Base-by-base conservation (phyloP, 2,888 invertebrate genomes). In the Zele albiditarsus region DNA sequence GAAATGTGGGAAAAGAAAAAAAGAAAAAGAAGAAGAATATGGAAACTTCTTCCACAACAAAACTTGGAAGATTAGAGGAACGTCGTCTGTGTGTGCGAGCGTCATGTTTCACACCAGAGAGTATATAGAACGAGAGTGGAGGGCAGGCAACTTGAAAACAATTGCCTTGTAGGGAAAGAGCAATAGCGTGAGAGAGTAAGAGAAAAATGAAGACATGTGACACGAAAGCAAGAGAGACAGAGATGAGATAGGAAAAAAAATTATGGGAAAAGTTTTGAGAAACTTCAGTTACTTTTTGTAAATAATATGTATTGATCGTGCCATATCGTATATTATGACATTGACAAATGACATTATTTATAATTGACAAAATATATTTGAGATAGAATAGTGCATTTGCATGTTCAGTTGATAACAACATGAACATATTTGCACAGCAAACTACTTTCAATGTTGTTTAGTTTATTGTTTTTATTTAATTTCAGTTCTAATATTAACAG, bases 111-210 rank as follows among this genome's bases (percentile, higher is more conserved):
- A 75, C 33, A 20, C 60, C 42, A 60, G 25, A 16, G 20, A 38
- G 46, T 60, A 67, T 67, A 66, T 75, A 63, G 73, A 77, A 73
- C 74, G 69, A 23, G 57, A 69, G 73, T 53, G 76, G 71, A 78
- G 80, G 81, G 79, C 80, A 78, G 78, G 76, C 78, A 80, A 82
- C 83, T 84, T 82, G 80, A 82, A 85, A 86, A 86, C 86, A 85
- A 86, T 87, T 82, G 84, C 81, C 83, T 78, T 10, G 23, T 20
- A 20, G 53, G 2, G 14, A 1, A 60, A 60, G 28, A 14, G 60
- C 60, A 16, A 46, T n/a, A 46, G n/a, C 12, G 12, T 58, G 25
- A 58, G 57, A 25, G 25, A 46, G 16, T 2, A 16, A 3, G n/a
- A 46, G n/a, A n/a, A n/a, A 8, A 53, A 53, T 5, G 8, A n/a